Evolutionary conservation across 2,797 vertebrate species (phyloP).

Genomic region (Phoeniculus purpureus): DNA sequence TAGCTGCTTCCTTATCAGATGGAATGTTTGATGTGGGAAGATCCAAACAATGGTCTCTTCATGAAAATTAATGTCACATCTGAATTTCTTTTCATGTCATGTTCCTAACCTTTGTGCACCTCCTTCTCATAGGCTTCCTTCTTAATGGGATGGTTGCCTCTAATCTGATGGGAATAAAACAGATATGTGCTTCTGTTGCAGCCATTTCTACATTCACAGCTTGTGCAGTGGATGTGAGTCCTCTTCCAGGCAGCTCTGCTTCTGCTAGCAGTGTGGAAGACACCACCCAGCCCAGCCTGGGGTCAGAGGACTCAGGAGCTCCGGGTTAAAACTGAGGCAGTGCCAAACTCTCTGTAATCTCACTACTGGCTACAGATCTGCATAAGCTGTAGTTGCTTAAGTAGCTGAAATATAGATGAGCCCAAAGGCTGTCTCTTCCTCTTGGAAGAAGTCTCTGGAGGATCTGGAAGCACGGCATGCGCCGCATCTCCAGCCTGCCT

Average conservation of each 20-base stretch:
- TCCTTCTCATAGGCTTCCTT: not conserved
- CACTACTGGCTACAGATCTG: not conserved
- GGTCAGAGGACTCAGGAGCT: not conserved
- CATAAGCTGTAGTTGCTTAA: not conserved
- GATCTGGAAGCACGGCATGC: not conserved
- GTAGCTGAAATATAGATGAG: constrained; percentile 51
- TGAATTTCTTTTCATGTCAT: constrained; percentile 37
- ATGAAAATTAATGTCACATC: constrained; percentile 1
- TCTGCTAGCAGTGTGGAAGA: not conserved
- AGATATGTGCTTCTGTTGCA: not conserved
- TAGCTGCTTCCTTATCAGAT: not conserved
- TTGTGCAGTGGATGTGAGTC: not conserved
- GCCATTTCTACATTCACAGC: not conserved
- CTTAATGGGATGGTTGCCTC: not conserved
- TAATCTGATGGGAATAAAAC: not conserved
- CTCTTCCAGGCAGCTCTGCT: not conserved
- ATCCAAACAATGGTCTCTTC: not conserved
- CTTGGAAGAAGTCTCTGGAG: not conserved
- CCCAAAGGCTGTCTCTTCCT: constrained; percentile 29
- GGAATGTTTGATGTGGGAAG: not conserved
- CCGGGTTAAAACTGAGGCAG: rapidly evolving
- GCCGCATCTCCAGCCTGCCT: not conserved
- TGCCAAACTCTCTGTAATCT: not conserved
- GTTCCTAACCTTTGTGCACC: not conserved
- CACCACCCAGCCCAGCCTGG: not conserved